Base-by-base conservation (phyloP, 2,113 vertebrate species). In the Hucho hucho region DNA sequence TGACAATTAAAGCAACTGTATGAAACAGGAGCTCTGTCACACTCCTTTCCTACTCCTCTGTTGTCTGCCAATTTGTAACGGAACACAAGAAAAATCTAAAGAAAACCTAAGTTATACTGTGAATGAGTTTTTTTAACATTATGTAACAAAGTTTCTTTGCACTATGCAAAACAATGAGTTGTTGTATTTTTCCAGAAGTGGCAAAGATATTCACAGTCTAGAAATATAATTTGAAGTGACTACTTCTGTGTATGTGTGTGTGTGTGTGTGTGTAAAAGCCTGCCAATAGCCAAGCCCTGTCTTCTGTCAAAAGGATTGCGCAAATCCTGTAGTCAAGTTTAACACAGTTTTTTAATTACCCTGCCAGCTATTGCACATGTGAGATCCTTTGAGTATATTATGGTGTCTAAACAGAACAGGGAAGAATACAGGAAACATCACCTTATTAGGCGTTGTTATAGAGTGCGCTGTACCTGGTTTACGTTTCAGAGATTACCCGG, bases 371-470 rank as follows among this genome's bases (percentile, higher is more conserved):
- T 73, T 75, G 58, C 61, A 25, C n/a, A 5, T 72, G 78, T 74
- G 65, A 29, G 69, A 68, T 43, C 47, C 25, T 32, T 1, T 70
- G 47, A 66, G 69, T 67, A 65, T 79, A 64, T 63, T 79, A 61
- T 63, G 66, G 73, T 64, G 69, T 82, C 74, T 14, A 71, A 85
- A 85, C 84, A 77, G 70, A 82, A 66, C 43, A 63, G 6, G 28
- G 66, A 78, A 63, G 66, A 81, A 69, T 47, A 25, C 69, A 76
- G 67, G 64, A 73, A 70, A 69, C 71, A 76, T 86, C 75, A 6
- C 90, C 90, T 83, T 91, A 90, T 90, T 87, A 79, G 90, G 90
- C 63, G 59, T 81, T 90, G 89, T 85, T 89, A 83, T 82, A 81
- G 61, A 69, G 63, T 76, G 72, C 84, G 79, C 78, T 80, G 79